Base-by-base conservation (phyloP, 1,140 invertebrate species). In the Drosophila lacertosa region DNA sequence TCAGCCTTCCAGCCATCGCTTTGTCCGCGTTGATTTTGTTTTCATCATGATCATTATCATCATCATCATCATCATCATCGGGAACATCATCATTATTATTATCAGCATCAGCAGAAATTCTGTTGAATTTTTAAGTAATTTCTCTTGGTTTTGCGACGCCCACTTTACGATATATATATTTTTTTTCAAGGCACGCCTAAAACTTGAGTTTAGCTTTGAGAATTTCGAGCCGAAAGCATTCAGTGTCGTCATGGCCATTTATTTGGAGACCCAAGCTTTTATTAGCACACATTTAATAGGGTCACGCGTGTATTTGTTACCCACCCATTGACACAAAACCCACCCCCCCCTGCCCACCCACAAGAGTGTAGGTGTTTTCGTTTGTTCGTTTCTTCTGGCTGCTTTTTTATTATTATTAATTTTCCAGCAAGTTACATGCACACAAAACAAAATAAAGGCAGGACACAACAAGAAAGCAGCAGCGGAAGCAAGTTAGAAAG, bases 261-360 rank as follows among this genome's bases (percentile, higher is more conserved):
- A 72, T 72, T 72, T 74, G 64, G 54, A 47, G 55, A 72, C 69
- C 63, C 55, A 26, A 50, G 82, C 81, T 88, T 88, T 88, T 88
- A 88, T 88, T 88, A 88, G 82, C 82, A 88, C 82, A 89, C 78
- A 88, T 88, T 88, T 89, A 88, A 88, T 88, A 88, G 82, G 82
- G 82, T 89, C 82, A 88, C 82, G 82, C 82, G 82, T 88, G 82
- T 82, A 69, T 69, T 69, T 69, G 65, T 55, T 67, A 32, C 32
- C 62, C 65, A 22, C 48, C 50, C 69, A 58, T 13, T 45, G 20
- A 26, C 53, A 53, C 59, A 67, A n/a, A 35, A 39, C 62, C 66
- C 22, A 20, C 40, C 18, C 22, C 20, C 2, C 39, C 15, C 24
- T 3, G 29, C 42, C 24, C 7, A 10, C 7, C 15, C 10, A 13